These are phyloP conservation scores for Drosophila mulleri DNA, from an alignment of 2,888 invertebrate genomes.

Conservation along the genomic window DNA sequence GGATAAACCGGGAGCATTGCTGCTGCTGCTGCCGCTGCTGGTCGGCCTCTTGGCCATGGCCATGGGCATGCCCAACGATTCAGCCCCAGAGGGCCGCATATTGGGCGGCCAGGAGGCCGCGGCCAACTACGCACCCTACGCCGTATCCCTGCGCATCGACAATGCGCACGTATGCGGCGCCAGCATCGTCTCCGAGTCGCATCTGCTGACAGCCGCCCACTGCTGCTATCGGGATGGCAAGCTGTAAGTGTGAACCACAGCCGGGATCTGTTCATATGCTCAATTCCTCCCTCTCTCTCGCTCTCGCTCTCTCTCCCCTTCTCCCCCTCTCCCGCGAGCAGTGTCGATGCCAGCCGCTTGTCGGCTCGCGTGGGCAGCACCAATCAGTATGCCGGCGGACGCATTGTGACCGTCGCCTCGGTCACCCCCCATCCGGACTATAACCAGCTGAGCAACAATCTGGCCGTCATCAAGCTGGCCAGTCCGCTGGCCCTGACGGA, in stretches of 20 bases:
- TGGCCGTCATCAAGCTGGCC: conserved; percentile 78
- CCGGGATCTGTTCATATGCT: neutral
- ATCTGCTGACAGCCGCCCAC: conserved; percentile 82
- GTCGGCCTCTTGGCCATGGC: conserved; percentile 1
- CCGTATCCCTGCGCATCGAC: conserved; percentile 81
- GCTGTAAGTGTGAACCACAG: conserved; percentile 56
- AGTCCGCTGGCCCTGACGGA: conserved; percentile 56
- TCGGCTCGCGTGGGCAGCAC: conserved; percentile 83
- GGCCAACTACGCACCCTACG: conserved; percentile 76
- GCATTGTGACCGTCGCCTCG: conserved; percentile 60
- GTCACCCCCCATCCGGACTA: conserved; percentile 72
- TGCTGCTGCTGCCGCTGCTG: conserved; percentile 4
- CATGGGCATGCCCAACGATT: neutral
- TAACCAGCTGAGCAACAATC: conserved; percentile 66
- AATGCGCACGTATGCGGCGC: conserved; percentile 81
- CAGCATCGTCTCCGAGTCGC: conserved; percentile 58
- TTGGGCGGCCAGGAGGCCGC: conserved; percentile 81
- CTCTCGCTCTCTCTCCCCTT: neutral
- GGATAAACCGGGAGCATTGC: neutral
- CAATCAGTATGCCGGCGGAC: conserved; percentile 81
- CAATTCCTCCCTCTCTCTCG: neutral
- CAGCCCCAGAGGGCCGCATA: conserved; percentile 57
- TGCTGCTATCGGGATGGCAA: conserved; percentile 64
- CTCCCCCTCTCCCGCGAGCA: neutral
- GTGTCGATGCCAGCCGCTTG: conserved; percentile 53